phyloP scores from a whole-genome alignment of 2,113 vertebrate species.

The Epinephelus cyanopodus region DNA sequence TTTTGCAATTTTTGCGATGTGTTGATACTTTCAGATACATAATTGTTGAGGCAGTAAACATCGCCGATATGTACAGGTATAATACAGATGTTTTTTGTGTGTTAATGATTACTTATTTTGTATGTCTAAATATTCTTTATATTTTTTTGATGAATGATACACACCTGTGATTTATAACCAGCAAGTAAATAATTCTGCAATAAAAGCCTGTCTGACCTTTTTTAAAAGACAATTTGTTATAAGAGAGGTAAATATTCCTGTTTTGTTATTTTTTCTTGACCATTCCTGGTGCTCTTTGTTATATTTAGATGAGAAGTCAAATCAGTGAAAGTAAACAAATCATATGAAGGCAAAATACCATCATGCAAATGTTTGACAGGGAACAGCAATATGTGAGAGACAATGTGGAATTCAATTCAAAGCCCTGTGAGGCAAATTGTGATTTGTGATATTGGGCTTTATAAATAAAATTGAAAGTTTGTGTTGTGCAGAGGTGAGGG shows the following conservation, averaged over 20 bases:
- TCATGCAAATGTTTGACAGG: slow-evolving; percentile 48
- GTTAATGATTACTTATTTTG: neutral
- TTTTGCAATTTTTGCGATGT: slow-evolving; percentile 7
- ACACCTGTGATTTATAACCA: neutral
- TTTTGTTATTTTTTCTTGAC: too few relatives aligned
- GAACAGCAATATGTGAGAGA: neutral
- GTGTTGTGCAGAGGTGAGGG: neutral
- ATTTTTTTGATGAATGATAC: neutral
- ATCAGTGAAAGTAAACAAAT: slow-evolving; percentile 28
- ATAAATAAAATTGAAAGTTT: too few relatives aligned
- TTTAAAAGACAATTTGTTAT: neutral
- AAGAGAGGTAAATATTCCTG: neutral
- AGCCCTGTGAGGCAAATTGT: too few relatives aligned
- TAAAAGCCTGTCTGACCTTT: neutral
- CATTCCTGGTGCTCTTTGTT: too few relatives aligned
- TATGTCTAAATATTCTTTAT: neutral
- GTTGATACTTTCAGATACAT: neutral
- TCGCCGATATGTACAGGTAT: too few relatives aligned
- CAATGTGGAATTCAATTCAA: neutral
- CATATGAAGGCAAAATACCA: neutral
- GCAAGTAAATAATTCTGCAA: neutral
- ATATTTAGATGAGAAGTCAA: slow-evolving; percentile 56
- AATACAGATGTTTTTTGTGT: neutral
- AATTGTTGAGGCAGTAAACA: neutral
- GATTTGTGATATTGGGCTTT: too few relatives aligned